Base-by-base conservation (phyloP, 2,888 invertebrate genomes). In the Bedellia somnulentella region DNA sequence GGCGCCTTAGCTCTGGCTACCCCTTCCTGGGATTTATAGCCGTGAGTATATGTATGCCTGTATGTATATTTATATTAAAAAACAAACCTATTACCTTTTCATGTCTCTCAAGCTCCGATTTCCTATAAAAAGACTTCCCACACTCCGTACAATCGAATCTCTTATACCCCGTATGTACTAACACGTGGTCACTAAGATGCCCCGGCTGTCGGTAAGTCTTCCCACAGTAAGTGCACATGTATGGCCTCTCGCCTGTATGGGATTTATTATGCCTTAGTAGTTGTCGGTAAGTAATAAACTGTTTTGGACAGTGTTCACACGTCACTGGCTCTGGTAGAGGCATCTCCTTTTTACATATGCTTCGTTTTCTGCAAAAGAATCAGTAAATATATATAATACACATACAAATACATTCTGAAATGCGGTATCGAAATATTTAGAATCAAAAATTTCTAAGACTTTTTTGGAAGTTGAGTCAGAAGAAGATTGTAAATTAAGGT, bases 41-140 rank as follows among this genome's bases (percentile, higher is more conserved):
- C n/a, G n/a, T n/a, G n/a, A n/a, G n/a, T n/a, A n/a, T n/a, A n/a
- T n/a, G n/a, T n/a, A n/a, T n/a, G n/a, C n/a, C n/a, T n/a, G n/a
- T n/a, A n/a, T n/a, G 6, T 10, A n/a, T n/a, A n/a, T n/a, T n/a
- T n/a, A n/a, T 24, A 5, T n/a, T 24, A 10, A 24, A n/a, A 10
- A 10, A n/a, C 5, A 6, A 24, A 21, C 25, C 31, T 25, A 30
- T 35, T 34, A 9, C n/a, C n/a, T n/a, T n/a, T n/a, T n/a, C 59
- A 17, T 73, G 73, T 0, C 71, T 41, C 5, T 70, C 67, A 2
- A 73, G 28, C 9, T 71, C 71, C 0, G 64, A 61, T 14, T 70
- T 68, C 2, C 73, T 44, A 38, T 70, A 68, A 41, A 71, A 73
- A 0, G 61, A 52, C 0, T 62, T 45, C 0, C 54, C 60, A 21